Evolutionary conservation across 2,888 invertebrate species (phyloP).

Genomic region (Coronaproctus castanopsis): DNA sequence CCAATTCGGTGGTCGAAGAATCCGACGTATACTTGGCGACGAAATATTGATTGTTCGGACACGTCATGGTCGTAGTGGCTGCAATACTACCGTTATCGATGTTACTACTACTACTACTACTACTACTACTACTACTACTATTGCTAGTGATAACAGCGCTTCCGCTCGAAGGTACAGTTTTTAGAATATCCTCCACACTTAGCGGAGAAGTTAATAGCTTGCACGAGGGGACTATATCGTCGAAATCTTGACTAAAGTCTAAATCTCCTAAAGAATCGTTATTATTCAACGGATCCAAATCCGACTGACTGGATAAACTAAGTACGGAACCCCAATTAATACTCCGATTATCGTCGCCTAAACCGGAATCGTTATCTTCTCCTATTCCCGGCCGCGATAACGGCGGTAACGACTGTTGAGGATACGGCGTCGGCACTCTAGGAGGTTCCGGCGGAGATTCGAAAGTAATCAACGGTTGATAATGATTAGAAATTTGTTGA

Average conservation of each 20-base stretch:
- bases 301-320: constrained; percentile 61
- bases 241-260: constrained; percentile 34
- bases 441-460: constrained; percentile 25
- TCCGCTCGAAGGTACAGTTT: constrained; percentile 26
- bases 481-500: constrained; percentile 5
- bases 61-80: not conserved
- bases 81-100: no score
- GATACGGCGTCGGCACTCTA: constrained; percentile 24
- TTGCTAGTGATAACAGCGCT: not conserved
- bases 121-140: constrained; percentile 7
- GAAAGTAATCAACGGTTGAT: constrained; percentile 30
- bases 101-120: no score
- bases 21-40: no score
- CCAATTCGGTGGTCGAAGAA: constrained; percentile 3
- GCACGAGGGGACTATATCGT: constrained; percentile 32
- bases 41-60: not conserved
- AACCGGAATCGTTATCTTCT: constrained; percentile 14
- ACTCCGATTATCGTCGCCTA: constrained; percentile 35
- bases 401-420: constrained; percentile 27
- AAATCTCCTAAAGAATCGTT: constrained; percentile 36
- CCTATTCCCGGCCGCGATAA: constrained; percentile 1
- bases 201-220: constrained; percentile 32
- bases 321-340: constrained; percentile 85
- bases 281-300: constrained; percentile 58
- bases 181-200: constrained; percentile 30